phyloP scores from a whole-genome alignment of 2,113 vertebrate genomes.

The Taxidea taxus region DNA sequence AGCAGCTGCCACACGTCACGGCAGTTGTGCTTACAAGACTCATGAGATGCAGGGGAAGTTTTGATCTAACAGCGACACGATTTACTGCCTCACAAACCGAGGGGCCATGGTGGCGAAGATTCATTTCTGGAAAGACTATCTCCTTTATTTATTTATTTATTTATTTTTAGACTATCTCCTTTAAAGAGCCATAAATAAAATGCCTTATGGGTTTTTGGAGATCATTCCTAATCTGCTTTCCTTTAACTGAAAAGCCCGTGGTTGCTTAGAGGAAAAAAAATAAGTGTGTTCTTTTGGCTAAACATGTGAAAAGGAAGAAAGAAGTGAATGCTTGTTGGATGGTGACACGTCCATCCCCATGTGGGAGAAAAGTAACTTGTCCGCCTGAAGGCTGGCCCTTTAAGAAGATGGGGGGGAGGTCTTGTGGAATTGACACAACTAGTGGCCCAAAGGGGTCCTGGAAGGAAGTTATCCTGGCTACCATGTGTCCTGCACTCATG shows the following conservation, averaged over 20 bases:
- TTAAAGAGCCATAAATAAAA: neutral
- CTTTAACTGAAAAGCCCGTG: neutral
- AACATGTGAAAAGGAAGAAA: neutral
- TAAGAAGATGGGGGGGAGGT: neutral
- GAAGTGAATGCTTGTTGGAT: neutral
- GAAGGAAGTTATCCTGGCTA: neutral
- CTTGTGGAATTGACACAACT: neutral
- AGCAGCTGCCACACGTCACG: fast-evolving
- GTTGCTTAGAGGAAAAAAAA: neutral
- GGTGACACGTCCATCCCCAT: neutral
- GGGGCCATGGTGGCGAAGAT: neutral
- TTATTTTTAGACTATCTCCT: too few relatives aligned
- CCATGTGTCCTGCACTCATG: fast-evolving
- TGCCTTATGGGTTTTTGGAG: neutral
- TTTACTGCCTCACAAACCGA: neutral
- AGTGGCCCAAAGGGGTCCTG: neutral
- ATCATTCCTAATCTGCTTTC: neutral
- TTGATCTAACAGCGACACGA: neutral
- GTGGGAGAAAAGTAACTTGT: neutral
- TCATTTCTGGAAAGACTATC: neutral
- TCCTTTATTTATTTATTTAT: too few relatives aligned
- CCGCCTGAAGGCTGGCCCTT: neutral
- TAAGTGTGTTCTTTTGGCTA: neutral
- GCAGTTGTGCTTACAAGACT: neutral
- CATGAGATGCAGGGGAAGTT: neutral